phyloP scores from a whole-genome alignment of 2,888 invertebrate species.

The Helobdella robusta region DNA sequence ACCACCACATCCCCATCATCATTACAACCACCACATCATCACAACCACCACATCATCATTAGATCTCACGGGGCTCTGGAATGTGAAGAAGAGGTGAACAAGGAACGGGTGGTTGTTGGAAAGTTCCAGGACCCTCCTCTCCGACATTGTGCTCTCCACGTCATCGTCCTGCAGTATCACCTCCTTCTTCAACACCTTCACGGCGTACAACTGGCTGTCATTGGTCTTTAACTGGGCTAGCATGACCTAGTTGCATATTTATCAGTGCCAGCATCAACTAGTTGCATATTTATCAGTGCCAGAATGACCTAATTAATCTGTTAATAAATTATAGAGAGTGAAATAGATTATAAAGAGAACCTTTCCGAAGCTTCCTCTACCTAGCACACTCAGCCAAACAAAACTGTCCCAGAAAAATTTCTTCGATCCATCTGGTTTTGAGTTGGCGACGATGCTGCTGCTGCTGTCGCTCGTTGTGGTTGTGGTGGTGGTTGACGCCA shows the following conservation, averaged over 20 bases:
- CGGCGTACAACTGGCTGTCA: slow-evolving; percentile 74
- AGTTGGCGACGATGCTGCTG: no score
- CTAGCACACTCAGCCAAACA: slow-evolving; percentile 18
- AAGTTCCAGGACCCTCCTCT: slow-evolving; percentile 85
- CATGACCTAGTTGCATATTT: slow-evolving; percentile 81
- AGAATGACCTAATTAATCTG: not conserved
- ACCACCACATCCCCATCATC: no score
- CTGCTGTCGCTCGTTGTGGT: no score
- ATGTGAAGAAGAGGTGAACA: slow-evolving; percentile 93
- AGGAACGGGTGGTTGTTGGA: slow-evolving; percentile 94
- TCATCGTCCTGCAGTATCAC: slow-evolving; percentile 97
- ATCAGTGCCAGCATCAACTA: not conserved
- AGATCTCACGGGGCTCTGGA: slow-evolving; percentile 86
- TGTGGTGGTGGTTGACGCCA: not conserved
- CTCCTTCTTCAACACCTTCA: slow-evolving; percentile 95
- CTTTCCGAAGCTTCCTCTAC: slow-evolving; percentile 28
- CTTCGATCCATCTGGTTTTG: no score
- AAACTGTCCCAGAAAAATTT: slow-evolving; percentile 16
- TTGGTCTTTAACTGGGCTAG: slow-evolving; percentile 78
- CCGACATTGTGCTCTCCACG: slow-evolving; percentile 93
- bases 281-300: not conserved
- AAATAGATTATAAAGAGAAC: slow-evolving; percentile 1
- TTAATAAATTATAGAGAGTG: not conserved
- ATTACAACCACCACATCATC: not conserved
- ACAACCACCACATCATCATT: no score